Evolutionary conservation across 92 coral and sea anemone genomes (phyloP).

Genomic region (Palythoa grandis): DNA sequence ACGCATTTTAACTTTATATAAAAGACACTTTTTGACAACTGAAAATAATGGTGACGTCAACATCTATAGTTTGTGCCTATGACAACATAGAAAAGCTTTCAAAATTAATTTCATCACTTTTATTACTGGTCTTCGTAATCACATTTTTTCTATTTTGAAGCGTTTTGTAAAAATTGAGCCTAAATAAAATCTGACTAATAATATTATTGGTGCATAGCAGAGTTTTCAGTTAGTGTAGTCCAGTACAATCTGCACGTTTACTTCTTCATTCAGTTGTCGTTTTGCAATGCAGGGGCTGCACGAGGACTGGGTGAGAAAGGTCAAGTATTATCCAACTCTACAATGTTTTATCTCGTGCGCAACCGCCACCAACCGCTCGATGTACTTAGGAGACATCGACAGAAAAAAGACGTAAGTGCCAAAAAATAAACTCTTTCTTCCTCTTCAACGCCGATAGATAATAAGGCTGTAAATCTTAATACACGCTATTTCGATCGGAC

Average conservation of each 20-base stretch:
- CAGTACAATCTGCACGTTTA: background rate
- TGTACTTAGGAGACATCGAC: slow-evolving; percentile 85
- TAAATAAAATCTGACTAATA: no score
- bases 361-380: slow-evolving; percentile 81
- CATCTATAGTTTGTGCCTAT: no score
- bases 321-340: slow-evolving; percentile 92
- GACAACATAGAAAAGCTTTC: no score
- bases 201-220: background rate
- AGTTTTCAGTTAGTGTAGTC: background rate
- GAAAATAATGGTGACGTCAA: no score
- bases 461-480: no score
- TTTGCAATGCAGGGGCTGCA: slow-evolving; percentile 62
- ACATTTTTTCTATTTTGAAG: no score
- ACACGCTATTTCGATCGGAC: no score
- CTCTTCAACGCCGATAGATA: background rate
- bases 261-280: background rate
- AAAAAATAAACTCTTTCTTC: background rate
- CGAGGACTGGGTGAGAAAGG: slow-evolving; percentile 98
- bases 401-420: slow-evolving; percentile 81
- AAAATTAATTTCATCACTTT: no score
- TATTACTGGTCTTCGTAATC: no score
- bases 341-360: slow-evolving; percentile 99
- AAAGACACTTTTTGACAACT: no score
- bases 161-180: no score
- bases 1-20: no score